Conservation (phyloP, 2,888 invertebrate species). For the Pseudeuparius sepicola region DNA sequence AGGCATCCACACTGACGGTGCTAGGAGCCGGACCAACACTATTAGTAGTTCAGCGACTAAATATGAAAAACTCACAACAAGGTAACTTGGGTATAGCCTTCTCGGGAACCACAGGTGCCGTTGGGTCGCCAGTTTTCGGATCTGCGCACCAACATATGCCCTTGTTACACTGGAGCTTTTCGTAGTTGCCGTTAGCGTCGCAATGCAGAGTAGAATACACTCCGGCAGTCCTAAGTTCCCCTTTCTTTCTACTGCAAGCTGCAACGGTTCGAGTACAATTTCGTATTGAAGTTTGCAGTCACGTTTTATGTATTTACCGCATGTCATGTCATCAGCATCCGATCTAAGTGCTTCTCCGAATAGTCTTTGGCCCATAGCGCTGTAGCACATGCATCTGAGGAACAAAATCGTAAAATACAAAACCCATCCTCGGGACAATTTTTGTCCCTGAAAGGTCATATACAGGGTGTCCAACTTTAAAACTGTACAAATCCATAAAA, state of each 20-base stretch:
- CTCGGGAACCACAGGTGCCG: conserved; percentile 46
- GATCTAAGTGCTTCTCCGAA: conserved; percentile 55
- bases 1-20: not conserved
- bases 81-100: conserved; percentile 49
- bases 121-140: conserved; percentile 48
- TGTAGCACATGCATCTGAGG: conserved; percentile 54
- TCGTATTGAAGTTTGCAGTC: no score
- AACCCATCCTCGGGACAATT: no score
- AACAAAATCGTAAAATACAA: not conserved
- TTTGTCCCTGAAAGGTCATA: no score
- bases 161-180: conserved; percentile 55
- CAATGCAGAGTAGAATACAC: conserved; percentile 54
- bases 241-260: conserved; percentile 55
- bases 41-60: no score
- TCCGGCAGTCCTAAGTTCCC: conserved; percentile 41
- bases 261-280: conserved; percentile 12
- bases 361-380: conserved; percentile 48
- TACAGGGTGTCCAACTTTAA: no score
- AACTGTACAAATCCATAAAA: no score
- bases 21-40: no score
- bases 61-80: conserved; percentile 48
- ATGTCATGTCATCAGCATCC: conserved; percentile 51
- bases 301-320: conserved; percentile 44
- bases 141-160: conserved; percentile 62
- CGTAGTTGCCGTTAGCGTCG: conserved; percentile 54